A percentile compares a stretch with the other conserved stretches of the same genome.
phyloP scores from a whole-genome alignment of 2,888 invertebrate species.

The Busseola fusca region DNA sequence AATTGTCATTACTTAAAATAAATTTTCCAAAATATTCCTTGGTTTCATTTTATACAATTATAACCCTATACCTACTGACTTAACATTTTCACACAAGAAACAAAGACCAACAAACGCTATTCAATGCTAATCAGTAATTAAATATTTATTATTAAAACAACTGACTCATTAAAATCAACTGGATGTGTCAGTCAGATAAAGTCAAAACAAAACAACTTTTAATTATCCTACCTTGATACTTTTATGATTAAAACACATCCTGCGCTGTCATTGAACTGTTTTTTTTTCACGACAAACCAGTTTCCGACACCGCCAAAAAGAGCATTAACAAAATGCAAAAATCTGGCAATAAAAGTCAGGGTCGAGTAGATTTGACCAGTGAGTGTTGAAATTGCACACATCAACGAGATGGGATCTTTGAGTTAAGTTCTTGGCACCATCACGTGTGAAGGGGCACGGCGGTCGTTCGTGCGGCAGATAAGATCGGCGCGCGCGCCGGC shows the following conservation, averaged over 20 bases:
- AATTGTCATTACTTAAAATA: slow-evolving; percentile 85
- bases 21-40: slow-evolving; percentile 72
- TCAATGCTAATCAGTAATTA: slow-evolving; percentile 43
- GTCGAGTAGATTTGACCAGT: slow-evolving; percentile 68
- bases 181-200: slow-evolving; percentile 37
- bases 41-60: slow-evolving; percentile 55
- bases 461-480: slow-evolving; percentile 85
- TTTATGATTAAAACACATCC: slow-evolving; percentile 29
- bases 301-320: slow-evolving; percentile 28
- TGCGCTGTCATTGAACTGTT: slow-evolving; percentile 36
- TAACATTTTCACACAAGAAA: slow-evolving; percentile 24
- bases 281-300: slow-evolving; percentile 35
- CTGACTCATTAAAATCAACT: slow-evolving; percentile 34
- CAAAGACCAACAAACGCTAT: slow-evolving; percentile 14
- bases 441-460: slow-evolving; percentile 88
- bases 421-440: slow-evolving; percentile 78
- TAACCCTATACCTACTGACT: not conserved
- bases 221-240: slow-evolving; percentile 37
- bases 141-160: slow-evolving; percentile 34
- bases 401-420: slow-evolving; percentile 83
- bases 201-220: slow-evolving; percentile 32
- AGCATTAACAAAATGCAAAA: slow-evolving; percentile 47
- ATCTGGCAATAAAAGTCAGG: slow-evolving; percentile 54
- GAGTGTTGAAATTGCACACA: slow-evolving; percentile 72
- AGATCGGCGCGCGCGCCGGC: slow-evolving; percentile 79